Evolutionary conservation across 64 coral and sea anemone genomes (phyloP), one percentile per base, ranked within the genome.

Genomic region (Stichodactyla mertensii): DNA sequence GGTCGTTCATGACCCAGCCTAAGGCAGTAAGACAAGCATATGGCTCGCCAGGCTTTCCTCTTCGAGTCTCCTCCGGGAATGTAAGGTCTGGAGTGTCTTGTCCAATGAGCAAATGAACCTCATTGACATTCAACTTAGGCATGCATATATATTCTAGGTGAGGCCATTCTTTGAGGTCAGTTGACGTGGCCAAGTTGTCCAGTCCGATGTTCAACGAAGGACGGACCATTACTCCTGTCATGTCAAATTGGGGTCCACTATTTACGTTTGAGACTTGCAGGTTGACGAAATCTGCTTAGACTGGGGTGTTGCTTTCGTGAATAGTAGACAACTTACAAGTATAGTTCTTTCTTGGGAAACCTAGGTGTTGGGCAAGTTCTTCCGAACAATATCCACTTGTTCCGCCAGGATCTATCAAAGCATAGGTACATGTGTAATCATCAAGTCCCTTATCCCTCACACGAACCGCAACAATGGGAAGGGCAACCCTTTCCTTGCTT

Each of bases 311-410:
- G 18, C 88, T 69, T 83, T 83, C 58, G 28, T 89, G 88, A 89
- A 67, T 82, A 7, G 88, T 89, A 62, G 87, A 88, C 88, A 89
- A 83, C 53, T 64, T 82, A 55, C 55, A 89, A 71, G 22, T 31
- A 10, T 45, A 83, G 26, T 89, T 83, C 79, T 28, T 52, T 54
- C 88, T 83, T 61, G 55, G 55, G 36, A 89, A 60, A 69, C 78
- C 88, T 0, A 89, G 88, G 78, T 83, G 88, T 67, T 89, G 31
- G 51, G 79, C 88, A 83, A 89, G 88, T n/a, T 83, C 88, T 89
- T 89, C 88, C 14, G 78, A 82, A 70, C 88, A 89, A 83, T 83
- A 83, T 67, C 78, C 79, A 83, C 78, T 83, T 6, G 28, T 83
- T 66, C 78, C 78, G 55, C 88, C 88, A 59, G 78, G 71, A 81